phyloP scores from a whole-genome alignment of 2,113 vertebrate species.

The Lepidothrix coronata region DNA sequence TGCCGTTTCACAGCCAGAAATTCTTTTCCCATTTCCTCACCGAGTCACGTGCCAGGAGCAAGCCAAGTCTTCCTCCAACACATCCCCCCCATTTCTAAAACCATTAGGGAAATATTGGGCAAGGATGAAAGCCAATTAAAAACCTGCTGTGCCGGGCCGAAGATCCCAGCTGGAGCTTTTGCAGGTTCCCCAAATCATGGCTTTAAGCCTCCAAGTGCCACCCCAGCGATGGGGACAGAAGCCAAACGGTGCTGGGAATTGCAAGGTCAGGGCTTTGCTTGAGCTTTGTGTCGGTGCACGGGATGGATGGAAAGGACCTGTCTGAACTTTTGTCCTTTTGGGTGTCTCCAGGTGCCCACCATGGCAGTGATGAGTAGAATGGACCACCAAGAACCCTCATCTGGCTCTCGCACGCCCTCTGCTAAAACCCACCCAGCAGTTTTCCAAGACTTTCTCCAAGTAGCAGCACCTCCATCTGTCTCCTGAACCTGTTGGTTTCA shows the following conservation, averaged over 20 bases:
- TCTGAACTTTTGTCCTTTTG: background rate
- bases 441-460: background rate
- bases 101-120: background rate
- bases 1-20: constrained; percentile 75
- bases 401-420: background rate
- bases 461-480: background rate
- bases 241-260: background rate
- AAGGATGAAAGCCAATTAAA: background rate
- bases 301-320: background rate
- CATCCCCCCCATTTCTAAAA: background rate
- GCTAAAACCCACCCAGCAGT: background rate
- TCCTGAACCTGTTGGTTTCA: background rate
- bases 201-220: background rate
- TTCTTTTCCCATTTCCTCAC: constrained; percentile 77
- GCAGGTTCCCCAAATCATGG: background rate
- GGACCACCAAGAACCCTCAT: background rate
- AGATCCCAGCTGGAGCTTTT: background rate
- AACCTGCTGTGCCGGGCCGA: background rate
- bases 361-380: background rate
- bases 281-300: background rate
- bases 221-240: background rate
- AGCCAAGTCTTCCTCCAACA: constrained; percentile 28
- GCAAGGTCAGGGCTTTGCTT: background rate
- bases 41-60: constrained; percentile 56
- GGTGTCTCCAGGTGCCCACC: background rate